Base-by-base conservation (phyloP, 1,140 invertebrate species). In the Monomorium pharaonis region DNA sequence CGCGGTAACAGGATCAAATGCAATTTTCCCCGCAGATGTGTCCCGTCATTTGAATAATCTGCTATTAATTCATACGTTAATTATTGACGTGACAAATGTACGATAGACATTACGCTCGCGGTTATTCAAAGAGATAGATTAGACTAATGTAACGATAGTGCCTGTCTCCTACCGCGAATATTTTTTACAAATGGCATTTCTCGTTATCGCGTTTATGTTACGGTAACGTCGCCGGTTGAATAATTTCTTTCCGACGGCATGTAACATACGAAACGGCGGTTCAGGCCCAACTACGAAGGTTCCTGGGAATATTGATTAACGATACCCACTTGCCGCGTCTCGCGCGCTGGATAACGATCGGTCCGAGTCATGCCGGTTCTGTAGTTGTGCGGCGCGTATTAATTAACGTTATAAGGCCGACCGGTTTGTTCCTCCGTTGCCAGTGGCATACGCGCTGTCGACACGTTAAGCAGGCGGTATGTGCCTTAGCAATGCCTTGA, bases 271-370 rank as follows among this genome's bases (percentile, higher is more conserved):
- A 65, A 42, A 54, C 62, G 27, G 21, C 24, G 30, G 7, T 37
- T 47, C 42, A 44, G 5, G 16, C 4, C 18, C 27, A 30, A 44
- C 37, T 7, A 37, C 60, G 16, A 56, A 33, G 27, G 18, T 88
- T 80, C 87, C 44, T 74, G 76, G n/a, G 84, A 90, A 91, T 86
- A 83, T 86, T 86, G 86, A 90, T 91, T 90, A 91, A 88, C 78
- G 86, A 87, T 88, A 51, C 84, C 56, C 83, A 54, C 60, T 65
- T 51, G 7, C 18, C 44, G 44, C n/a, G 60, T 75, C 49, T 84
- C 51, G 58, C 78, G 58, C 78, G 86, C 70, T 67, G 75, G 90
- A 92, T 92, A 92, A 89, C 86, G 89, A 93, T 92, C 92, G 84
- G 69, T 33, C 67, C 88, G 72, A 86, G 69, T 85, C 81, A 78